A percentile compares a stretch with the other conserved stretches of the same genome.
These are phyloP conservation scores for Phrynocephalus guinanensis DNA, from an alignment of 2,797 vertebrate genomes.

Conservation along the genomic window DNA sequence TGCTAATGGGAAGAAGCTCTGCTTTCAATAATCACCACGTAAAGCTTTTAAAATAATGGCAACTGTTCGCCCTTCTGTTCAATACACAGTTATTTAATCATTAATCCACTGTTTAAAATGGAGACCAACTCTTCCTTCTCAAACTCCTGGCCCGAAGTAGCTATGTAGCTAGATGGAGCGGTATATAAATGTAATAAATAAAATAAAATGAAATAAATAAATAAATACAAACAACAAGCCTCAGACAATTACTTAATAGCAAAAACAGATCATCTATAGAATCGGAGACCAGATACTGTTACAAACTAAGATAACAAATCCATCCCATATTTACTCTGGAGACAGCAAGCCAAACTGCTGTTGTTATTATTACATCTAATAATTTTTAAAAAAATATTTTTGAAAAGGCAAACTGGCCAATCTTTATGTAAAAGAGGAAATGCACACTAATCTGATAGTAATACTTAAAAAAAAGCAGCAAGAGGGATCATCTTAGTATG, in stretches of 20 bases:
- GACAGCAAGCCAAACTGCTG: neutral
- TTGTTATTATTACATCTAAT: no score
- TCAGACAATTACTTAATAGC: neutral
- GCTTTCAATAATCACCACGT: no score
- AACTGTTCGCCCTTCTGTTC: neutral
- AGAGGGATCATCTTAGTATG: neutral
- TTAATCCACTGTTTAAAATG: neutral
- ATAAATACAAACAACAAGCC: neutral
- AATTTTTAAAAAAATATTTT: no score
- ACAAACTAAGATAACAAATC: neutral
- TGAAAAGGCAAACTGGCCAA: neutral
- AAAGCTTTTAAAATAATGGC: neutral
- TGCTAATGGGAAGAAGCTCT: neutral
- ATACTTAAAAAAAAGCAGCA: neutral
- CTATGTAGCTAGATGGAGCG: no score
- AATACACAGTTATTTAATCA: accelerated
- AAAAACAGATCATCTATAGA: neutral
- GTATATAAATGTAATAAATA: no score
- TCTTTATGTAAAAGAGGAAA: neutral
- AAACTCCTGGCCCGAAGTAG: neutral
- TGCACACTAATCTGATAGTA: neutral
- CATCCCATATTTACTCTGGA: neutral
- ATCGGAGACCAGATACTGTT: neutral
- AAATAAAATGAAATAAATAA: no score
- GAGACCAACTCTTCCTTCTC: neutral